Evolutionary conservation across 2,888 invertebrate genomes (phyloP).

Genomic region (Oeneis ivallda): DNA sequence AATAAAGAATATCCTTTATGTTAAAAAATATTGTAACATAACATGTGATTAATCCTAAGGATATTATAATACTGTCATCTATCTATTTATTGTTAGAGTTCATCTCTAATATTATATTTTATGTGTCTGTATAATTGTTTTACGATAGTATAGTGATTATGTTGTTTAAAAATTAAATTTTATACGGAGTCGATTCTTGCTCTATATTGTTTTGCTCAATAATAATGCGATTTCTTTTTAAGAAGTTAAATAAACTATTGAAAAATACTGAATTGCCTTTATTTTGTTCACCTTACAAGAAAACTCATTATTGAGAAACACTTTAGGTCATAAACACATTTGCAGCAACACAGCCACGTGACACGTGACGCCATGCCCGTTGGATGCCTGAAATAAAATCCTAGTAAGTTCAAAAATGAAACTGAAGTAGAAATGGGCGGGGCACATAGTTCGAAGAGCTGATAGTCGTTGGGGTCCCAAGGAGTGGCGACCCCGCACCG

Average conservation of each 20-base stretch:
- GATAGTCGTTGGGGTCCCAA: no score
- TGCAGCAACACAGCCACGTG: no score
- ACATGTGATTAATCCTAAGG: conserved; percentile 15
- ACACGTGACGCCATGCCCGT: no score
- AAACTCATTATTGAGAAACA: not conserved
- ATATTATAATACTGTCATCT: conserved; percentile 32
- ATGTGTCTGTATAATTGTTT: conserved; percentile 39
- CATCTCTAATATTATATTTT: conserved; percentile 10
- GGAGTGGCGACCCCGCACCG: no score
- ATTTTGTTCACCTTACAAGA: conserved; percentile 25
- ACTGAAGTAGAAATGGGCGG: no score
- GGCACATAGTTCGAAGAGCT: no score
- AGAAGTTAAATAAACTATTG: conserved; percentile 72
- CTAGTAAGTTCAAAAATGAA: no score
- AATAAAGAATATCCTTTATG: not conserved
- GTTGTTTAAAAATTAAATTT: conserved; percentile 60
- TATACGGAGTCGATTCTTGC: conserved; percentile 70
- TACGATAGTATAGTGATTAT: conserved; percentile 56
- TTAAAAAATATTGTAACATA: conserved; percentile 16
- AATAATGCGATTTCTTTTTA: conserved; percentile 67
- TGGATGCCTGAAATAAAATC: not conserved
- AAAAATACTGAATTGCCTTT: conserved; percentile 44
- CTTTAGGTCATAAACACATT: no score
- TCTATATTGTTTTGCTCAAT: conserved; percentile 75
- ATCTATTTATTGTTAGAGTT: conserved; percentile 43